Evolutionary conservation across 2,888 invertebrate species (phyloP), one percentile per base, ranked within the genome.

Genomic region (Leptopilina myrica): DNA sequence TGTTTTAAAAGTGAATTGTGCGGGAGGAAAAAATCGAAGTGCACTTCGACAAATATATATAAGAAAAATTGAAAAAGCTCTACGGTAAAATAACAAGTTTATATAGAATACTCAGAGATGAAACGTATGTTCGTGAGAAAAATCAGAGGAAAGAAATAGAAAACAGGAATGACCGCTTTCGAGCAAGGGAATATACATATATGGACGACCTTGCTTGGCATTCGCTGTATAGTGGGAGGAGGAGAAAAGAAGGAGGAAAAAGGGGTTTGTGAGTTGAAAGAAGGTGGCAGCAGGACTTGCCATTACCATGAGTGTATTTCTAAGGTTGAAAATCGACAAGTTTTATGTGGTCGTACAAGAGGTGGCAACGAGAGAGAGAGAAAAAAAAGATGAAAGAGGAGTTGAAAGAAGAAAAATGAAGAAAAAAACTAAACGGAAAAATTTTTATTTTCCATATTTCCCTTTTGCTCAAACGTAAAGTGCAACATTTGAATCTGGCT

Each of bases 161-260:
- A 73, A 73, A 73, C 73, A 73, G 73, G 73, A 73, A 73, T 73
- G 73, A 73, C 73, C 73, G 73, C 73, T 73, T 73, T 40, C 73
- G 40, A 73, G 56, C n/a, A 7, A 56, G 56, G 53, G 56, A 56
- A 73, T 56, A 73, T 33, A 26, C 20, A 15, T 33, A 26, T 33
- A n/a, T 33, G 33, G 33, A 33, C 69, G 56, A 73, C 73, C 73
- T 73, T 73, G 73, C 33, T 73, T 73, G 73, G 73, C 56, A 73
- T 73, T 73, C 73, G 56, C 56, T 33, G 33, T 33, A 33, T 33
- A 33, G 33, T 33, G 33, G 33, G 33, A 33, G 33, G 33, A 33
- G 33, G n/a, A 73, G 43, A 1, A 20, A 20, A 6, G 43, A 5
- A 7, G 5, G 43, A 53, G 53, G 56, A 59, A 73, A 62, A 73